Base-by-base conservation (phyloP, 2,113 vertebrate genomes). In the Felis catus region DNA sequence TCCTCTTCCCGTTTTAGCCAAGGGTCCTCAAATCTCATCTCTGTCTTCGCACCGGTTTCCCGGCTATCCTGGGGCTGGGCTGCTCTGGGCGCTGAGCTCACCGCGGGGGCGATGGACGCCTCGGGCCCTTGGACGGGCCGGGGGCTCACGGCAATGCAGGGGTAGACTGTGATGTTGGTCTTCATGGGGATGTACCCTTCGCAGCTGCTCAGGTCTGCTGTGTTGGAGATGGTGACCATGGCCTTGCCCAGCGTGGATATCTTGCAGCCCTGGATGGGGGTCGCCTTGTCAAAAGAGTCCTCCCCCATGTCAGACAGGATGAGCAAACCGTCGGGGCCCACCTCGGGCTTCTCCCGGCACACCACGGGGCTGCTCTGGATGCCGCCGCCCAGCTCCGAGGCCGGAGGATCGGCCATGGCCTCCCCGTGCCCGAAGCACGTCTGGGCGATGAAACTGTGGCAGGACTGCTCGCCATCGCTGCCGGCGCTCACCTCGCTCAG, bases 1-100 rank as follows among this genome's bases (percentile, higher is more conserved):
- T 98, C 98, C 11, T 99, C 99, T 93, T 99, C 99, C n/a, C 99
- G 99, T 97, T 99, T 99, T 93, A 99, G 98, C 99, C 99, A 99
- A 65, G 99, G 99, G 97, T 99, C 99, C 94, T 99, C 99, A 97
- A 99, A 99, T 80, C 96, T 99, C 58, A 99, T 99, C 83, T 99
- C 99, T 51, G 98, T 98, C 84, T 99, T 99, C 39, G 97, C 96
- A 48, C 53, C 97, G 74, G 78, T 71, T 94, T 99, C 98, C 95
- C 98, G 99, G 89, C 83, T 41, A 1, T 99, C 99, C 39, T 98
- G 97, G 80, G 84, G 1, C 63, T 93, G 96, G 53, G 82, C 27
- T 63, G 92, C 78, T 74, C 96, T 98, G 85, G 98, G 39, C 61
- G 92, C 81, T 33, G 96, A 95, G 96, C 98, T 98, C 48, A 97